Evolutionary conservation across 1,140 invertebrate species (phyloP), one percentile per base, ranked within the genome.

Genomic region (Bombus huntii): DNA sequence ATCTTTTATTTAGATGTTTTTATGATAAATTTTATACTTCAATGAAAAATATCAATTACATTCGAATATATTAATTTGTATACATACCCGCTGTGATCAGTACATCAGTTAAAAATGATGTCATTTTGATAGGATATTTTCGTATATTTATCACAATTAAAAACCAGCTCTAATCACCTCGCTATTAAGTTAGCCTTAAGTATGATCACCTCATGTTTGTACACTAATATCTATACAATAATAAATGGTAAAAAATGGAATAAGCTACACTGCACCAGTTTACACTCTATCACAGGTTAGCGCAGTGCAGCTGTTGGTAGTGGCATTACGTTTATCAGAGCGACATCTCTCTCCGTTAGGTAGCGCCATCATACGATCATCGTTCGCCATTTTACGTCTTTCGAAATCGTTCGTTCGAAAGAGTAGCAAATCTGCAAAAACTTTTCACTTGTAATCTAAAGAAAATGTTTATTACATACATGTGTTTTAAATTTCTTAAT

Each of bases 81-180:
- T 53, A 80, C 39, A 0, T 93, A 94, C 94, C 93, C 89, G 90
- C 91, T 84, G 89, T 87, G 34, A 81, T 81, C 3, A 93, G 74
- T 18, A 94, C 85, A 34, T 94, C 90, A 13, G 88, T 87, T 62
- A 94, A 86, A 86, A 94, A 93, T 22, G 93, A 94, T 66, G 91
- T 85, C 93, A 94, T 94, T 31, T 75, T 81, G 22, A 22, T 1
- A 22, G 18, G 9, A 53, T 25, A 25, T 53, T 15, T 47, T 31
- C 15, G 25, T 70, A 25, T 53, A 66, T 34, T 66, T 34, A 34
- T 2, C 47, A 8, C 12, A 44, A 42, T 53, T 81, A 22, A 72
- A 18, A 22, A 53, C 37, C 42, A 75, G 4, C 0, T 62, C 28
- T 59, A 62, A 18, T 75, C 25, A 5, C 22, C 66, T 3, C 13